These are phyloP conservation scores for Leptinotarsa defecta DNA, from an alignment of 1,140 invertebrate species.

Conservation along the genomic window DNA sequence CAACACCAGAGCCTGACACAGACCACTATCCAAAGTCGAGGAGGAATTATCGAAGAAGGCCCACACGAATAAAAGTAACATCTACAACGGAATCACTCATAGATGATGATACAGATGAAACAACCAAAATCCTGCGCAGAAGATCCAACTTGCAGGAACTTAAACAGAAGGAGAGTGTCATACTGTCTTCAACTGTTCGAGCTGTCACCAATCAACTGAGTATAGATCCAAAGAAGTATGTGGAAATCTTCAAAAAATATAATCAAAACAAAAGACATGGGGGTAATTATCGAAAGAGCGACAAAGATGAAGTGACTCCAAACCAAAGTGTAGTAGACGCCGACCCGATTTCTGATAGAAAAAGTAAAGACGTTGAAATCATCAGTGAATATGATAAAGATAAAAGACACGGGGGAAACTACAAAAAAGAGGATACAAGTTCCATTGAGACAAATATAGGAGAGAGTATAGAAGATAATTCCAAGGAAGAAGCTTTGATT, in stretches of 20 bases:
- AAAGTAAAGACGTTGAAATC: conserved; percentile 32
- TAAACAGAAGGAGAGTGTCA: too few species aligned
- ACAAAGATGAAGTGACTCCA: conserved; percentile 29
- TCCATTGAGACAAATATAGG: background rate
- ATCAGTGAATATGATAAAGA: conserved; percentile 33
- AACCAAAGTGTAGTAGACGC: too few species aligned
- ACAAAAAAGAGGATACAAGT: conserved; percentile 21
- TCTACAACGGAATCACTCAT: conserved; percentile 30
- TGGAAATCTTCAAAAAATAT: conserved; percentile 35
- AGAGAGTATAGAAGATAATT: conserved; percentile 29
- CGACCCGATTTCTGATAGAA: background rate
- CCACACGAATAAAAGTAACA: conserved; percentile 32
- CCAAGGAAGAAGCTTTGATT: background rate
- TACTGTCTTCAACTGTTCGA: background rate
- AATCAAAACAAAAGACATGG: conserved; percentile 41
- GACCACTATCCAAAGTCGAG: conserved; percentile 30
- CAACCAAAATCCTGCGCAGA: conserved; percentile 35
- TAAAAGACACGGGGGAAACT: conserved; percentile 38
- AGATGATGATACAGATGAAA: conserved; percentile 35
- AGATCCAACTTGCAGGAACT: conserved; percentile 19
- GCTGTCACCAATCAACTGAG: background rate
- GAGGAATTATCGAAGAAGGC: conserved; percentile 41
- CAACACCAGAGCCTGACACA: conserved; percentile 14
- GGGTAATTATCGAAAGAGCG: conserved; percentile 33
- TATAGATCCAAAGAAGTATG: conserved; percentile 19